phyloP scores from a whole-genome alignment of 2,113 vertebrate genomes.

The Siphamia tubifer region DNA sequence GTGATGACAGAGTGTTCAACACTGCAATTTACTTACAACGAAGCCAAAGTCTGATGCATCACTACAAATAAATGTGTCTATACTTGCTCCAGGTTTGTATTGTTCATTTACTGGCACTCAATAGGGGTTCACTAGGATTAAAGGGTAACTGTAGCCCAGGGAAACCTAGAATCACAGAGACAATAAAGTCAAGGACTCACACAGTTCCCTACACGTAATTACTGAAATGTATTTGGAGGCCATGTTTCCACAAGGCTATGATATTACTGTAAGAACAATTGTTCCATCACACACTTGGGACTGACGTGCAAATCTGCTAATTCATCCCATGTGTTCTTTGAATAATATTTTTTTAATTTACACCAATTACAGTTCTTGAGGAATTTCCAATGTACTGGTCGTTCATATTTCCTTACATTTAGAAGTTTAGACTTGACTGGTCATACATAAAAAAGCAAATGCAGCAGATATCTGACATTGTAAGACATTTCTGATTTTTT shows the following conservation, averaged over 20 bases:
- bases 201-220: background rate
- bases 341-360: background rate
- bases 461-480: background rate
- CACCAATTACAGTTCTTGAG: too few relatives aligned
- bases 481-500: too few relatives aligned
- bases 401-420: too few relatives aligned
- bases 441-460: background rate
- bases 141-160: background rate
- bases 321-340: background rate
- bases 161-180: background rate
- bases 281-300: conserved; percentile 1
- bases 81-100: background rate
- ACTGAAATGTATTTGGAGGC: conserved; percentile 14
- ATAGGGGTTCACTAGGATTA: background rate
- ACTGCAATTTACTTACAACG: background rate
- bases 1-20: background rate
- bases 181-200: conserved; percentile 1
- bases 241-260: conserved; percentile 6
- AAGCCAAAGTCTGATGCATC: background rate
- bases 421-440: too few relatives aligned
- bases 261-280: background rate
- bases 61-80: background rate
- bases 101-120: conserved; percentile 6
- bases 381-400: too few relatives aligned
- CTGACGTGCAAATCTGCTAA: conserved; percentile 11